Base-by-base conservation (phyloP, 2,113 vertebrate genomes). In the Lampris incognitus region DNA sequence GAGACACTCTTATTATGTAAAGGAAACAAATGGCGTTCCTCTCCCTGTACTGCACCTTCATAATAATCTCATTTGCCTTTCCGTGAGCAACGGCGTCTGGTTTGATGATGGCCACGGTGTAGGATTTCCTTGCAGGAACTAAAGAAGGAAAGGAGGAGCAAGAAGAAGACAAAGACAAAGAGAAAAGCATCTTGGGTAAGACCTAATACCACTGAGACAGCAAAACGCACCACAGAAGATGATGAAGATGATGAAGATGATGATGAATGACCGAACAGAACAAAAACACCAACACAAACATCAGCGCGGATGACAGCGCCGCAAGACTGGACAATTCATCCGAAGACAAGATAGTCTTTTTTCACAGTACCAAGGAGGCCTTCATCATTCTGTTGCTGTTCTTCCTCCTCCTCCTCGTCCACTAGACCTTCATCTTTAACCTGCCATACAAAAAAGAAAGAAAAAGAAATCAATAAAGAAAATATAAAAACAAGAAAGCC, bases 101-200 rank as follows among this genome's bases (percentile, higher is more conserved):
- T 88, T 96, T 97, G 77, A 97, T 94, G 82, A 97, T 94, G 10
- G 94, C 96, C 78, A 97, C 83, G 36, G 96, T 96, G 85, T 92
- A 96, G 40, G 92, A 80, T 86, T 94, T 93, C 85, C 85, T 89
- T 49, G 75, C 79, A 66, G 94, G 88, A 51, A 92, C 96, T 97
- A 55, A 13, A 85, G 46, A 42, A 75, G 36, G 72, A 13, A 8
- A 50, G 37, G 44, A 36, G 42, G 39, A 8, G 13, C 3, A 11
- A n/a, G n/a, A 36, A 10, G 9, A 60, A 54, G 6, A 54, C 3
- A 42, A 74, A 80, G 37, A 44, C 36, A 41, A 11, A 46, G 10
- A 41, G 11, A 42, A 10, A 57, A 74, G 51, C 58, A 66, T 74
- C 51, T 37, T 56, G 70, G 74, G 38, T 13, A 48, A 65, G 74